These are phyloP conservation scores for Antheraea assamensis DNA, from an alignment of 2,888 invertebrate species.

Conservation along the genomic window DNA sequence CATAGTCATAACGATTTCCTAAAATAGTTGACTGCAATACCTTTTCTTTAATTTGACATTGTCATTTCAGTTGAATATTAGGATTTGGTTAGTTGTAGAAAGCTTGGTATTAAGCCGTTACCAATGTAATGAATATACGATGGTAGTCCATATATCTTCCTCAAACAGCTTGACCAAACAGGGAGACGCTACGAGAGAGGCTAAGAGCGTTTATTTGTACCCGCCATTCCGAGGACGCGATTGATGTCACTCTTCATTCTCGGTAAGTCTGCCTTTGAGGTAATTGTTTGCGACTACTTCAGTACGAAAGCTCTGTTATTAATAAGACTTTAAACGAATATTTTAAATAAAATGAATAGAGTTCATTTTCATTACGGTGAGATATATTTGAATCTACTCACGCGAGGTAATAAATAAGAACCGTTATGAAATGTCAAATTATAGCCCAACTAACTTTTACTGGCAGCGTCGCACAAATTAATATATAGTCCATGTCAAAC, in stretches of 20 bases:
- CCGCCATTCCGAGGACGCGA: slow-evolving; percentile 39
- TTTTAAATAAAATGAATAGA: too few species aligned
- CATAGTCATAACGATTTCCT: too few species aligned
- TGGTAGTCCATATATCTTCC: not conserved
- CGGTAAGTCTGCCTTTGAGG: slow-evolving; percentile 39
- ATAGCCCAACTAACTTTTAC: not conserved
- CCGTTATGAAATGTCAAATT: not conserved
- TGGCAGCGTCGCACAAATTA: too few species aligned
- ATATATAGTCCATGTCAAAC: too few species aligned
- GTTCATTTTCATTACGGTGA: not conserved
- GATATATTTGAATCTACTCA: not conserved
- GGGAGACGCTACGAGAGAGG: slow-evolving; percentile 16
- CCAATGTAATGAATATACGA: slow-evolving; percentile 11
- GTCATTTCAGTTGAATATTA: not conserved
- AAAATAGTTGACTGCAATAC: too few species aligned
- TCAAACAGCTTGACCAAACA: slow-evolving; percentile 5
- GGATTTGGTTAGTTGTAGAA: not conserved
- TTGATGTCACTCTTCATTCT: slow-evolving; percentile 56
- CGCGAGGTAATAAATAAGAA: not conserved
- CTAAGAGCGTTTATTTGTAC: slow-evolving; percentile 58
- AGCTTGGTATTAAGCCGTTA: not conserved
- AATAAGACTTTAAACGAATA: too few species aligned
- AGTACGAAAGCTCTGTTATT: too few species aligned
- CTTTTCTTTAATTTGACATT: not conserved
- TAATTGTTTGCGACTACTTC: slow-evolving; percentile 46